phyloP scores from a whole-genome alignment of 2,888 invertebrate genomes.

The Microctonus brassicae region DNA sequence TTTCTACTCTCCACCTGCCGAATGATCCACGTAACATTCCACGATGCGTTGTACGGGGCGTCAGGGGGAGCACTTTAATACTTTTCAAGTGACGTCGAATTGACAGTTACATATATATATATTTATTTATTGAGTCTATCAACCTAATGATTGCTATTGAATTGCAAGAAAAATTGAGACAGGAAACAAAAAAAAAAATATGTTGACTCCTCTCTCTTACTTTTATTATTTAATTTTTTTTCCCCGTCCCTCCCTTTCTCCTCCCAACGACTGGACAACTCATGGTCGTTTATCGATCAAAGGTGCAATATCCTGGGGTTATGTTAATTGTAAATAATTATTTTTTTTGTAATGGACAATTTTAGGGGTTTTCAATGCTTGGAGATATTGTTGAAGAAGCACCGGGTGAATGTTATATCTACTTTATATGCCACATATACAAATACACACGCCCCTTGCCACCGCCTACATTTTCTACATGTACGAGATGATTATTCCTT shows the following conservation, averaged over 20 bases:
- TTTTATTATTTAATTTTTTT: constrained; percentile 5
- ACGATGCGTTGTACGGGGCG: constrained; percentile 39
- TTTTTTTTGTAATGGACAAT: constrained; percentile 16
- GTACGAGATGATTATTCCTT: neutral
- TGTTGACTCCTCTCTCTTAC: neutral
- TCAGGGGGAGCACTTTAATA: constrained; percentile 32
- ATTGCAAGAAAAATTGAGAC: neutral
- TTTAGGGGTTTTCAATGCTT: neutral
- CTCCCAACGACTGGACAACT: too few relatives aligned
- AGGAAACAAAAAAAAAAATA: neutral
- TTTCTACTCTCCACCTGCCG: constrained; percentile 22
- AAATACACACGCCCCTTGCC: constrained; percentile 43
- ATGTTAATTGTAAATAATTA: neutral
- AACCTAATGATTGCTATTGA: neutral
- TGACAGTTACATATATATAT: constrained; percentile 51
- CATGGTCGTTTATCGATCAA: constrained; percentile 36
- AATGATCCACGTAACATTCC: constrained; percentile 25
- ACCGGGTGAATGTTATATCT: constrained; percentile 46
- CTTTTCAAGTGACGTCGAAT: constrained; percentile 51
- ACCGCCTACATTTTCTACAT: constrained; percentile 47
- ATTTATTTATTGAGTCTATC: neutral
- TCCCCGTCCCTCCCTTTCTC: too few relatives aligned
- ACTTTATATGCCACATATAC: constrained; percentile 29
- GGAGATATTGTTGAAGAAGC: neutral
- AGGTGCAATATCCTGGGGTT: constrained; percentile 39